Evolutionary conservation across 2,797 vertebrate genomes (phyloP).

Genomic region (Aldrovandia affinis): DNA sequence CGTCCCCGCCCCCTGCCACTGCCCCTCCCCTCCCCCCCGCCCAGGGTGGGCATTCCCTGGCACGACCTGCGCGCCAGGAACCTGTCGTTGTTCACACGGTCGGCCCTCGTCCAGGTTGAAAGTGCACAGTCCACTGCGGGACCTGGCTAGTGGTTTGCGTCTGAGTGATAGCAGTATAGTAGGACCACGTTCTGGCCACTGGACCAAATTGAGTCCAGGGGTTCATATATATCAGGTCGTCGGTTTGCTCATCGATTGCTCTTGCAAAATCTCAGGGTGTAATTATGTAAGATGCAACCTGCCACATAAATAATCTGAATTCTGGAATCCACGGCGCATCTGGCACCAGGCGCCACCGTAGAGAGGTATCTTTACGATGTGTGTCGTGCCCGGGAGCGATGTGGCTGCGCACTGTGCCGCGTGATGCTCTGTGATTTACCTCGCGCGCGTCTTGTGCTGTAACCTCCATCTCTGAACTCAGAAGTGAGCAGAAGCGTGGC

Average conservation of each 20-base stretch:
- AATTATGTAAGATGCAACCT: neutral
- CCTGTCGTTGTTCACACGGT: neutral
- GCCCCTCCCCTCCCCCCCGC: slow-evolving; percentile 6
- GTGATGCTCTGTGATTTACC: neutral
- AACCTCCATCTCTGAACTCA: neutral
- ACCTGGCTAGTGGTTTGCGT: no score
- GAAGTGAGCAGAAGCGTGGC: neutral
- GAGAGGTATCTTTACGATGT: neutral
- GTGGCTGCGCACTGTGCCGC: neutral
- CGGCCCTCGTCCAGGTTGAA: neutral
- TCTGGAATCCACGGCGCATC: no score
- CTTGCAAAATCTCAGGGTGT: neutral
- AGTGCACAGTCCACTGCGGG: no score
- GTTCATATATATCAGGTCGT: no score
- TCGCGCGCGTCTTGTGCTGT: neutral
- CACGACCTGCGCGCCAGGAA: neutral
- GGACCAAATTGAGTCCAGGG: no score
- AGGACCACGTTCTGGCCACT: no score
- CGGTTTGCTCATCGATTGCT: no score
- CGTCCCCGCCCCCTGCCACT: slow-evolving; percentile 20
- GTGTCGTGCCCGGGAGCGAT: neutral
- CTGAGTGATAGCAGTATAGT: no score
- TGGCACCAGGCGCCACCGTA: neutral
- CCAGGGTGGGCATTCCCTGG: neutral
- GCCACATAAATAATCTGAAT: no score